A percentile compares a stretch with the other conserved stretches of the same genome.
Evolutionary conservation across 2,797 vertebrate species (phyloP).

Genomic region (Fundulus diaphanus): DNA sequence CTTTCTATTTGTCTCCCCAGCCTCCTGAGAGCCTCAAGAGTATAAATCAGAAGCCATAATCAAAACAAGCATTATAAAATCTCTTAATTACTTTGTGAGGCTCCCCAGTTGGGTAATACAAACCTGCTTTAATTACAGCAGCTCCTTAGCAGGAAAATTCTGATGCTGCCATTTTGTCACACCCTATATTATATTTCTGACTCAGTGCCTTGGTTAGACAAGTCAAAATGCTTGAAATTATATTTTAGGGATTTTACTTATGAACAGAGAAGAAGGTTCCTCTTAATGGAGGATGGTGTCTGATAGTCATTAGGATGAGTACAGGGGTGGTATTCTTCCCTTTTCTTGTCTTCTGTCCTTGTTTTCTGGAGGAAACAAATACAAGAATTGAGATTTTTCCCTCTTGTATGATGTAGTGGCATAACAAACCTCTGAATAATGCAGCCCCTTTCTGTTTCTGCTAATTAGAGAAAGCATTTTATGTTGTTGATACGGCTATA

Average conservation of each 20-base stretch:
- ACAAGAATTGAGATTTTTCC: not conserved
- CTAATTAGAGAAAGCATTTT: not conserved
- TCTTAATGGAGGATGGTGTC: no score
- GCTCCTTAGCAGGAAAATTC: not conserved
- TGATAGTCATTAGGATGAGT: no score
- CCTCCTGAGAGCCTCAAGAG: not conserved
- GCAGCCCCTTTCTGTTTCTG: not conserved
- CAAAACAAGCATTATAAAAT: not conserved
- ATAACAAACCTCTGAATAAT: not conserved
- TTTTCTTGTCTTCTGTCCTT: not conserved
- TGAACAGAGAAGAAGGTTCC: no score
- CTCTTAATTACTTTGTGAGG: not conserved
- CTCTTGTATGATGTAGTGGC: not conserved
- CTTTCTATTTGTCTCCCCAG: not conserved
- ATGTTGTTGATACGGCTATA: slow-evolving; percentile 13
- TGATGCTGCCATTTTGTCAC: not conserved
- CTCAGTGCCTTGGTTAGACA: not conserved
- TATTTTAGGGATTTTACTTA: not conserved
- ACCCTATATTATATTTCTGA: not conserved
- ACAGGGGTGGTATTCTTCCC: not conserved
- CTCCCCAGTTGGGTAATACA: not conserved
- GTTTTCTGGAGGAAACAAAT: not conserved
- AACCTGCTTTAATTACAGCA: not conserved
- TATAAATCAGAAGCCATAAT: slow-evolving; percentile 1
- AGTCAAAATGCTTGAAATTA: not conserved